Evolutionary conservation across 2,797 vertebrate genomes (phyloP), one percentile per base, ranked within the genome.

Genomic region (Eulemur albifrons): DNA sequence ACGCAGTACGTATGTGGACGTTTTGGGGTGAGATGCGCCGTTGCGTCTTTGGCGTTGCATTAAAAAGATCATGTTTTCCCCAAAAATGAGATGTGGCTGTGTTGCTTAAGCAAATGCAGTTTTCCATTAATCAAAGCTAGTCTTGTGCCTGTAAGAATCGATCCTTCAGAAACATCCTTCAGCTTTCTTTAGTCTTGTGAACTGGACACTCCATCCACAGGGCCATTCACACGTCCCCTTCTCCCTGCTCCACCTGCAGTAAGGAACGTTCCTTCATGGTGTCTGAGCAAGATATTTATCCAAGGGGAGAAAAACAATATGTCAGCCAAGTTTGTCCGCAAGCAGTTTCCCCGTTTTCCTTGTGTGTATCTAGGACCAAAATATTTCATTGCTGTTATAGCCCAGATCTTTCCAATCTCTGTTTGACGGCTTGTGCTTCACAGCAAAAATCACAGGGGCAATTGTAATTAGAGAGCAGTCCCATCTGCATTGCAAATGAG

Each of bases 401-500:
- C 57, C 52, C 61, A 57, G 81, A 63, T 35, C 63, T 95, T 82
- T 77, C 86, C 69, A 59, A 85, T 45, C 45, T 83, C 61, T 30
- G 15, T 61, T 23, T 40, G 50, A 27, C 17, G 12, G 54, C 38
- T 86, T 59, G 5, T 4, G 30, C n/a, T 27, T 79, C 38, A 7
- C 15, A 43, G 81, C 18, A 59, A 81, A 84, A 76, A 59, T 77
- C 54, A 48, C 67, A 5, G 73, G 21, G 57, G 32, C 35, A 21
- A 38, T 50, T 45, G 65, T 85, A 57, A 93, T 93, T 81, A 40
- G 35, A 38, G 32, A 61, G 27, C 40, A 48, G 48, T 45, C 43
- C 38, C 54, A 76, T 20, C 75, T 81, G 30, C 70, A 57, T 91
- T 97, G 86, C 79, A 76, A 6, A 84, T 63, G 40, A 86, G 57